phyloP scores from a whole-genome alignment of 2,888 invertebrate species.

The Drosophila suboccidentalis region DNA sequence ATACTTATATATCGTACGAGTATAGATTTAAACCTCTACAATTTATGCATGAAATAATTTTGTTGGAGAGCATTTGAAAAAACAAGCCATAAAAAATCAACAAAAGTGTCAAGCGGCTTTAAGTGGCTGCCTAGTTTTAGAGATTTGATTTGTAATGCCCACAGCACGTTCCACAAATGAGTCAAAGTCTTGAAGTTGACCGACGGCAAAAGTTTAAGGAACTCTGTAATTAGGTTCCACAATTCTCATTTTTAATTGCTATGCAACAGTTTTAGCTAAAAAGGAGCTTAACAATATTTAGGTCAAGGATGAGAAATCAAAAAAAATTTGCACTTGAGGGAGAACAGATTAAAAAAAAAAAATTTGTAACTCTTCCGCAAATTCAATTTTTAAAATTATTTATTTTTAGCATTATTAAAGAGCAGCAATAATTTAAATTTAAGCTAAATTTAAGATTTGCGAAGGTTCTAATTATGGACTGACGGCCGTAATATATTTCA shows the following conservation, averaged over 20 bases:
- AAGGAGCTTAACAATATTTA: not conserved
- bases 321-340: too few relatives aligned
- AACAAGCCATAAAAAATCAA: conserved; percentile 68
- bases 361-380: not conserved
- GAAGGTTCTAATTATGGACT: conserved; percentile 2
- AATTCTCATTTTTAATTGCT: not conserved
- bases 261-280: not conserved
- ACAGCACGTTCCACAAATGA: conserved; percentile 56
- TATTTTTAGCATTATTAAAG: not conserved
- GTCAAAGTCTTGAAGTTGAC: not conserved
- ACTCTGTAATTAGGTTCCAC: not conserved
- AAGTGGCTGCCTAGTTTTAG: conserved; percentile 34
- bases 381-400: not conserved
- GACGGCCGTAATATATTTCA: not conserved
- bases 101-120: conserved; percentile 71
- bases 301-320: too few relatives aligned
- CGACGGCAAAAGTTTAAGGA: conserved; percentile 12
- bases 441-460: not conserved
- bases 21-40: conserved; percentile 23
- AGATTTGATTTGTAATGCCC: conserved; percentile 19
- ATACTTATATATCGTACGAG: not conserved
- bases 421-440: not conserved
- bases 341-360: not conserved
- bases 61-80: conserved; percentile 52
- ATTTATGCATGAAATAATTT: conserved; percentile 60